Evolutionary conservation across 2,797 vertebrate species (phyloP), one percentile per base, ranked within the genome.

Genomic region (Capromys pilorides): DNA sequence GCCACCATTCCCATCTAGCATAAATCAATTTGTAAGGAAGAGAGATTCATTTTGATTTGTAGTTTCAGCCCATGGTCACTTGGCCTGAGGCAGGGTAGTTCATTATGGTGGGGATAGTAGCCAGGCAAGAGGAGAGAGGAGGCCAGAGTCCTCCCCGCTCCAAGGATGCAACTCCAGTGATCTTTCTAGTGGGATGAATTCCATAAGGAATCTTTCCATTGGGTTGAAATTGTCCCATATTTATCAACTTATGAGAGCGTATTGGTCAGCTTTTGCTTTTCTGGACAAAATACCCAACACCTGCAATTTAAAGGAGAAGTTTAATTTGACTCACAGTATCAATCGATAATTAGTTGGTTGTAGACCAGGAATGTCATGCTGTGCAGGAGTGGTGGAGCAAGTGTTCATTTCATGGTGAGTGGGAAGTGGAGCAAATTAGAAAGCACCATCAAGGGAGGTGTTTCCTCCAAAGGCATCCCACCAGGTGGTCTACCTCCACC

Each of bases 171-270:
- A 26, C 9, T 26, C 59, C 4, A 62, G 28, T 64, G 61, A 33
- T 28, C 81, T 66, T 33, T 31, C 16, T 64, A 45, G 16, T 19
- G 11, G 69, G 51, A 31, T 80, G 21, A 94, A 62, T 75, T 81
- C 39, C 19, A 54, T 88, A 75, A 73, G n/a, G 57, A 57, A 57
- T 57, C 16, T 4, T 57, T 19, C 54, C 16, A 51, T 33, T 91
- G 59, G 21, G 54, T 80, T 84, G 36, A n/a, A 80, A 90, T 88
- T 64, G 12, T 82, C 86, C 88, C 66, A 28, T 49, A 86, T 83
- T 93, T 96, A 39, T 51, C 83, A 39, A 89, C 71, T 86, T 88
- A 91, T 66, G 54, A 86, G 51, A 77, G 21, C 26, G 6, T 75
- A 75, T 45, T 28, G 24, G 41, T 45, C 41, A 45, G 24, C 10